phyloP scores from a whole-genome alignment of 2,113 vertebrate genomes.

The Procavia capensis region DNA sequence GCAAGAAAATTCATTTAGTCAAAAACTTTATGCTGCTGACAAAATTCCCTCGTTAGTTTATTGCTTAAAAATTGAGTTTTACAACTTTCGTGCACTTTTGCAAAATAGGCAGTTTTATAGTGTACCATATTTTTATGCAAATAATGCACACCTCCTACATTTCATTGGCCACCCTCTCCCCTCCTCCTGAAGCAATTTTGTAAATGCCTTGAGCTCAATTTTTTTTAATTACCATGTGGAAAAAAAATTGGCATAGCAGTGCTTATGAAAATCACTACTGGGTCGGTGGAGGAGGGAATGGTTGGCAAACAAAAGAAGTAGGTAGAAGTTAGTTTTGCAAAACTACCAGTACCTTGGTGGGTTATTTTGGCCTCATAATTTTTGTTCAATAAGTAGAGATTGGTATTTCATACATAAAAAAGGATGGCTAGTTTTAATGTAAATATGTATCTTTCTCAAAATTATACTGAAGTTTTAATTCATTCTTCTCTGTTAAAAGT shows the following conservation, averaged over 20 bases:
- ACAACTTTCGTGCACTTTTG: not conserved
- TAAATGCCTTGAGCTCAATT: too few species aligned
- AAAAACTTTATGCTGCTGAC: constrained; percentile 73
- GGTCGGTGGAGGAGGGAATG: too few species aligned
- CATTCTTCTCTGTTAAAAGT: not conserved
- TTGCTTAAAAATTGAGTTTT: constrained; percentile 66
- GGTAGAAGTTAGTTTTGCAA: too few species aligned
- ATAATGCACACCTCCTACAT: too few species aligned
- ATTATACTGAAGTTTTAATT: not conserved
- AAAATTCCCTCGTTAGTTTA: constrained; percentile 65
- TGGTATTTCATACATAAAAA: not conserved
- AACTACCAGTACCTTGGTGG: not conserved
- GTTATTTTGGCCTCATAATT: not conserved
- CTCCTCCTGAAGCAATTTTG: too few species aligned
- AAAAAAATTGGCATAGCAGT: too few species aligned
- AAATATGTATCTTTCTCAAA: not conserved
- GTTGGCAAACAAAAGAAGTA: too few species aligned
- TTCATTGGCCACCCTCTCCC: too few species aligned
- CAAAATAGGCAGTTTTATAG: constrained; percentile 46
- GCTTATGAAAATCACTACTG: too few species aligned
- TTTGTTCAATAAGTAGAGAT: not conserved
- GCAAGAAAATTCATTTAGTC: constrained; percentile 75
- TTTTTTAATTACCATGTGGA: too few species aligned
- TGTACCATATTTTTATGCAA: not conserved
- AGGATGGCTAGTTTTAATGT: not conserved